These are phyloP conservation scores for Aythya fuligula DNA, from an alignment of 2,797 vertebrate genomes.

Conservation along the genomic window DNA sequence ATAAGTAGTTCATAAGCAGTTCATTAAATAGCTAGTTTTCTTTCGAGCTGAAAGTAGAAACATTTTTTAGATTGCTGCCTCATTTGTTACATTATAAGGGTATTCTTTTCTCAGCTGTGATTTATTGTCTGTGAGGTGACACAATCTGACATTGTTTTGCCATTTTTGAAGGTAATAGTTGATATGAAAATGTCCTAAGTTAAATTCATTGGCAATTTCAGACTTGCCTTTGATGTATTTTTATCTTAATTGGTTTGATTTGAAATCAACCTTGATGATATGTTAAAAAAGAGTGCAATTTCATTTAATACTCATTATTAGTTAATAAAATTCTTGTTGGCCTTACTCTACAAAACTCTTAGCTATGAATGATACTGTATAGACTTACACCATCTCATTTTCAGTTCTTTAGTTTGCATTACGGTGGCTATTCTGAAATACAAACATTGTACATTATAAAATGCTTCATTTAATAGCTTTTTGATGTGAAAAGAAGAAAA, in stretches of 20 bases:
- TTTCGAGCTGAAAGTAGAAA: not conserved
- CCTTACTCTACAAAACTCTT: not conserved
- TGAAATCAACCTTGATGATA: not conserved
- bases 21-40: constrained; percentile 22
- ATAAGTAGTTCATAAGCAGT: constrained; percentile 11
- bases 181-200: not conserved
- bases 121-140: not conserved
- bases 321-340: not conserved
- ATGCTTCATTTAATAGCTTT: not conserved
- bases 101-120: not conserved
- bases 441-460: not conserved
- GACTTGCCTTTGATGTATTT: not conserved
- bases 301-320: not conserved
- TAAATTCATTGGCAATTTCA: not conserved
- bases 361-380: not conserved
- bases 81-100: not conserved
- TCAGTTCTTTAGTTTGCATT: not conserved
- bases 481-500: not conserved
- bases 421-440: not conserved
- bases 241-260: not conserved
- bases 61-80: not conserved
- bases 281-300: not conserved
- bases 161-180: not conserved
- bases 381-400: not conserved
- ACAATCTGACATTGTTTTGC: not conserved